Percentiles rank a stretch among this genome's conserved stretches.
Conservation (phyloP, 2,888 invertebrate species). For the Eueremaeus valkanovi region DNA sequence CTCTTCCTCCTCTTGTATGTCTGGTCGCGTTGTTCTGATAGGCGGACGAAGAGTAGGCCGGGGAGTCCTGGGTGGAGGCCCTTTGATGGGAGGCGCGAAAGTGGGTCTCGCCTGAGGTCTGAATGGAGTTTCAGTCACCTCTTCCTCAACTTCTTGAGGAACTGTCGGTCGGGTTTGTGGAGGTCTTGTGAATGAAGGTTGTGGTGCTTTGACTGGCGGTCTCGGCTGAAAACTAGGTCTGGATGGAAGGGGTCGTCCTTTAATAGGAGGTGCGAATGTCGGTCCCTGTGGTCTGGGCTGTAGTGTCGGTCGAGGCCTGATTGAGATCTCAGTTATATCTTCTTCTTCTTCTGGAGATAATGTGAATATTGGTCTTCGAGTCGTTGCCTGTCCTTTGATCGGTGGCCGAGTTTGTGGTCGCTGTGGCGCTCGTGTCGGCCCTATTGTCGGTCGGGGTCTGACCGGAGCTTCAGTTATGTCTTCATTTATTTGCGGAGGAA, state of each 20-base stretch:
- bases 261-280: not conserved
- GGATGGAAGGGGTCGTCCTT: conserved; percentile 14
- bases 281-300: not conserved
- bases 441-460: not conserved
- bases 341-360: not conserved
- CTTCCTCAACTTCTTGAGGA: too few relatives aligned
- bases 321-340: too few relatives aligned
- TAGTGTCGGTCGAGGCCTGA: not conserved
- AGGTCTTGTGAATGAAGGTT: too few relatives aligned
- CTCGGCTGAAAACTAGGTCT: not conserved
- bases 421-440: not conserved
- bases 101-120: not conserved
- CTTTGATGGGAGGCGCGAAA: not conserved
- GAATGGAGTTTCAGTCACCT: not conserved
- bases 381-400: not conserved
- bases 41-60: not conserved
- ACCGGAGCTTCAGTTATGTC: too few relatives aligned
- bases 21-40: not conserved
- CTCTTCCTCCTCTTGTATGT: not conserved
- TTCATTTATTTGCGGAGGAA: not conserved
- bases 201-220: too few relatives aligned
- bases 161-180: too few relatives aligned
- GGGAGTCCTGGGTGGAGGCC: not conserved
- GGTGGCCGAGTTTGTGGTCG: not conserved
- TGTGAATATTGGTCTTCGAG: not conserved